A percentile compares a stretch with the other conserved stretches of the same genome.
phyloP scores from a whole-genome alignment of 2,888 invertebrate species.

The Pemphredon lugubris region DNA sequence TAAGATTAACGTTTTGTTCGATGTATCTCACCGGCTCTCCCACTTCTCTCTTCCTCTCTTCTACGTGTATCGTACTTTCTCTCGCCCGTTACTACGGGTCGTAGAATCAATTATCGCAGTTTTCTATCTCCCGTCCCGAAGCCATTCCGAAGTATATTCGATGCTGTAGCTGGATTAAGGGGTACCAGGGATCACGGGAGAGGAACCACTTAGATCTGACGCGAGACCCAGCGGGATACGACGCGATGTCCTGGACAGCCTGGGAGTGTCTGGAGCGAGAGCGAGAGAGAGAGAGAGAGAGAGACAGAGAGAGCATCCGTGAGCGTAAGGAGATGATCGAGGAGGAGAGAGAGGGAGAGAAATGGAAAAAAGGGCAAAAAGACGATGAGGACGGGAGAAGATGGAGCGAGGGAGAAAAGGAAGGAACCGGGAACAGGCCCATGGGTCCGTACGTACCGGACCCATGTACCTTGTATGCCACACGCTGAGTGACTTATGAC shows the following conservation, averaged over 20 bases:
- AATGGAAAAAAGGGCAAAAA: slow-evolving; percentile 39
- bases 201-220: slow-evolving; percentile 60
- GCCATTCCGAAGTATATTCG: slow-evolving; percentile 22
- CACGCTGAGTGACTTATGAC: slow-evolving; percentile 80
- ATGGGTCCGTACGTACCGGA: slow-evolving; percentile 65
- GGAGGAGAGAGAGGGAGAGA: slow-evolving; percentile 20
- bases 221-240: slow-evolving; percentile 67
- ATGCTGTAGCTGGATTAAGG: slow-evolving; percentile 45
- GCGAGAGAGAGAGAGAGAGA: slow-evolving; percentile 25
- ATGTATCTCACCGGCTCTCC: slow-evolving; percentile 1
- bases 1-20: slow-evolving; percentile 35
- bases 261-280: slow-evolving; percentile 63
- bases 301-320: slow-evolving; percentile 37
- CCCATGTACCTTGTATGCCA: slow-evolving; percentile 73
- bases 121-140: slow-evolving; percentile 42
- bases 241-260: slow-evolving; percentile 66
- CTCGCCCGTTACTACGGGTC: background rate
- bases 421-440: slow-evolving; percentile 55
- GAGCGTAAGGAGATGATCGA: slow-evolving; percentile 16
- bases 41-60: too few species aligned
- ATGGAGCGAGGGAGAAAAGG: slow-evolving; percentile 38
- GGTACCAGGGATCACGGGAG: slow-evolving; percentile 41
- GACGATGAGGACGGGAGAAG: slow-evolving; percentile 27
- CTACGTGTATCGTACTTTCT: too few species aligned
- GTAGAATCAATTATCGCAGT: slow-evolving; percentile 65